A percentile compares a stretch with the other conserved stretches of the same genome.
Conservation (phyloP, 2,797 vertebrate species). For the Thaleichthys pacificus region DNA sequence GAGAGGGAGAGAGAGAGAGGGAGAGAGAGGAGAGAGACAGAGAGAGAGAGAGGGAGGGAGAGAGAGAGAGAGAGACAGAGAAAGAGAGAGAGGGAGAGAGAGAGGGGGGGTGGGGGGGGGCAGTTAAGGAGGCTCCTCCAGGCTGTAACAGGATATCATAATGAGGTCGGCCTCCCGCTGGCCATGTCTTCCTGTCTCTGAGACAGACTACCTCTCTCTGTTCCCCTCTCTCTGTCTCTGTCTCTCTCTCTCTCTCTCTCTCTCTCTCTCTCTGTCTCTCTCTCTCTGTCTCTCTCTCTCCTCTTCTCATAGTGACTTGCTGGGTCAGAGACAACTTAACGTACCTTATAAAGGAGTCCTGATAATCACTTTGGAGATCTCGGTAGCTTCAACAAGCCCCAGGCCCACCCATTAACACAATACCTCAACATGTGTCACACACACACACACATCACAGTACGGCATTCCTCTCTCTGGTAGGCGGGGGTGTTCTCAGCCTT, state of each 20-base stretch:
- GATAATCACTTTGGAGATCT: no score
- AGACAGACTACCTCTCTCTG: constrained; percentile 46
- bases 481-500: constrained; percentile 2
- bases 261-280: constrained; percentile 10
- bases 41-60: neutral
- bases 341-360: no score
- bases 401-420: constrained; percentile 3
- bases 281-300: constrained; percentile 7
- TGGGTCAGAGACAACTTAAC: no score
- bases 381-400: neutral
- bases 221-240: constrained; percentile 6
- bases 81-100: neutral
- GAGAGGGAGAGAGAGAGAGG: neutral
- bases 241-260: neutral
- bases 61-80: neutral
- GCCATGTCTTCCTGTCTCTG: constrained; percentile 64
- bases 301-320: neutral
- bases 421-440: neutral
- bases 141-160: constrained; percentile 19
- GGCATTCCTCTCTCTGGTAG: constrained; percentile 3
- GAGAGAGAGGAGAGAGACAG: neutral
- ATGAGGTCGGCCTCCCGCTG: constrained; percentile 54
- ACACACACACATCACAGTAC: neutral
- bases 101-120: no score
- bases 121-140: neutral